These are phyloP conservation scores for Spongilla lacustris DNA, from an alignment of 37 sponge, comb jelly and placozoan species.

Conservation along the genomic window DNA sequence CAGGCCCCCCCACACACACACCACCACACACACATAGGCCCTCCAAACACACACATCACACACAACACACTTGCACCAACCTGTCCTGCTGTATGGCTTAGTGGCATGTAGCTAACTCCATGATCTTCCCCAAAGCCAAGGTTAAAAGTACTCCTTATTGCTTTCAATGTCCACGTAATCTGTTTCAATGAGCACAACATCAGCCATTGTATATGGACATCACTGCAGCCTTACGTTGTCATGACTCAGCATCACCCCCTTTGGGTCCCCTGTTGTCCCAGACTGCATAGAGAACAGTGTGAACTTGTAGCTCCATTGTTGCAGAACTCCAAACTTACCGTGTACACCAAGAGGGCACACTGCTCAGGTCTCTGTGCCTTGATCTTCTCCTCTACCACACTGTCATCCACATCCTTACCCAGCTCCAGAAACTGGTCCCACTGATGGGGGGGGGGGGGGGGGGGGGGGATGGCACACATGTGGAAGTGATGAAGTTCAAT, in stretches of 20 bases:
- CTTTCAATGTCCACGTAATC: constrained; percentile 58
- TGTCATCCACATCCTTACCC: constrained; percentile 63
- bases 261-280: constrained; percentile 90
- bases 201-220: neutral
- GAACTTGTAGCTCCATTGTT: neutral
- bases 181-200: neutral
- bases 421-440: constrained; percentile 88
- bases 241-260: constrained; percentile 92
- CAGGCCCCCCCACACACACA: neutral
- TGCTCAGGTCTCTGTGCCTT: constrained; percentile 62
- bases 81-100: constrained; percentile 77
- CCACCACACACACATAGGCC: neutral
- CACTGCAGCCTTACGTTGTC: constrained; percentile 76
- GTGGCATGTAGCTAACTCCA: constrained; percentile 69
- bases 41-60: neutral
- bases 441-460: constrained; percentile 18
- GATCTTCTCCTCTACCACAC: constrained; percentile 63
- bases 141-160: constrained; percentile 7
- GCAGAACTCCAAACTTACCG: constrained; percentile 51
- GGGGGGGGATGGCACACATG: neutral
- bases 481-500: neutral
- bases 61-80: constrained; percentile 2
- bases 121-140: constrained; percentile 14
- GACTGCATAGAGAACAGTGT: constrained; percentile 53
- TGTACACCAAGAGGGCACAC: constrained; percentile 86